Evolutionary conservation across 2,888 invertebrate species (phyloP), one percentile per base, ranked within the genome.

Genomic region (Epiperipatus broadwayi): DNA sequence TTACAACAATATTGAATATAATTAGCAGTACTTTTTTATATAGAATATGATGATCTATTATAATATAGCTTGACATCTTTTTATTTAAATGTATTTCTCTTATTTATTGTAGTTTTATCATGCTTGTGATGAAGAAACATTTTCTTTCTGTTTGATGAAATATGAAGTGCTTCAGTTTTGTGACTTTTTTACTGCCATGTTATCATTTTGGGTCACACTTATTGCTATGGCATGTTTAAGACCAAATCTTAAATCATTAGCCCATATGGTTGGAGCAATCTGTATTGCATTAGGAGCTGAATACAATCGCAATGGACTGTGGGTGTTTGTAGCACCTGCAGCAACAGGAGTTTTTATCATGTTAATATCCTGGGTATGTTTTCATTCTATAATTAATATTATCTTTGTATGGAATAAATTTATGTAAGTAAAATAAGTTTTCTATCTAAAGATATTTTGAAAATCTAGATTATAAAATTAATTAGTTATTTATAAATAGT

Each of bases 181-280:
- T 45, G 70, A 70, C 53, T 70, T 69, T 52, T 66, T 67, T 48
- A 63, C 64, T 37, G 67, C 69, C 19, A 65, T 68, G 37, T 55
- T 69, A 43, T 64, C 70, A 10, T 67, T 69, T 52, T 70, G 69
- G 69, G 64, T 69, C 39, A 69, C 70, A 0, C 56, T 70, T 33
- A 56, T 70, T 27, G 63, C 66, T 19, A 63, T 69, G 59, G 62
- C 68, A 7, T 55, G 60, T 38, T 52, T 68, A 35, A 58, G 61
- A 2, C 52, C 53, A 12, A 51, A 53, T 32, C 49, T 60, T 21
- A 43, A 53, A 15, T 59, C 66, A 4, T 51, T 64, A 28, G 57
- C 59, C 27, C 66, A 68, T 50, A 64, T 68, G 58, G 48, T 62
- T 20, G 69, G 67, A 21, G 65, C 64, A 10, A 49, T 70, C 21